Conservation (phyloP, 1,140 invertebrate species). For the Danaus melanippus region DNA sequence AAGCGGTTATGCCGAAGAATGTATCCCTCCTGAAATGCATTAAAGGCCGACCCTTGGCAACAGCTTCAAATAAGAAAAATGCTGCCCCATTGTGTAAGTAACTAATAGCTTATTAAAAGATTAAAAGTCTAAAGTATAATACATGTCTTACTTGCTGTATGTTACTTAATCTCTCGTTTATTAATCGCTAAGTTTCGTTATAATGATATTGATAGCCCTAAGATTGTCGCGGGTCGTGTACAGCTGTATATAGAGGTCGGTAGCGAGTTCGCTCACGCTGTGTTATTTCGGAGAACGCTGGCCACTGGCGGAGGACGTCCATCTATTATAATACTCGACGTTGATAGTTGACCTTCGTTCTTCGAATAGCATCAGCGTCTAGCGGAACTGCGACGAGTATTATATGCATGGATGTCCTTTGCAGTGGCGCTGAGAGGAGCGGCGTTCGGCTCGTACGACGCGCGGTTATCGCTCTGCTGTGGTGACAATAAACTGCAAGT, state of each 20-base stretch:
- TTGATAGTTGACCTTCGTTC: constrained; percentile 32
- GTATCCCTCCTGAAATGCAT: constrained; percentile 46
- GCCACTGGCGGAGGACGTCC: constrained; percentile 47
- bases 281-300: constrained; percentile 63
- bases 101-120: neutral
- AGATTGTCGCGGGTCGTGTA: neutral
- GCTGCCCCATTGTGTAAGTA: constrained; percentile 44
- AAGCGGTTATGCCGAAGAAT: constrained; percentile 47
- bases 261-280: constrained; percentile 25
- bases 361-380: constrained; percentile 49
- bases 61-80: constrained; percentile 35
- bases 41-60: constrained; percentile 36
- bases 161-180: neutral
- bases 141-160: neutral
- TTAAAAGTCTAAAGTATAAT: neutral
- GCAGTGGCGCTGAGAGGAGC: constrained; percentile 30
- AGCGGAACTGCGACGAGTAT: constrained; percentile 40
- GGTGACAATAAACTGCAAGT: constrained; percentile 43
- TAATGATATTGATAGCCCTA: neutral
- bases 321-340: constrained; percentile 59
- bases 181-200: neutral
- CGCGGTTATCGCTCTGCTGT: constrained; percentile 25
- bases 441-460: constrained; percentile 18
- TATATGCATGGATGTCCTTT: constrained; percentile 58
- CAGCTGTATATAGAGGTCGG: constrained; percentile 16